Evolutionary conservation across 2,888 invertebrate species (phyloP), one percentile per base, ranked within the genome.

Genomic region (Anaspis maculata): DNA sequence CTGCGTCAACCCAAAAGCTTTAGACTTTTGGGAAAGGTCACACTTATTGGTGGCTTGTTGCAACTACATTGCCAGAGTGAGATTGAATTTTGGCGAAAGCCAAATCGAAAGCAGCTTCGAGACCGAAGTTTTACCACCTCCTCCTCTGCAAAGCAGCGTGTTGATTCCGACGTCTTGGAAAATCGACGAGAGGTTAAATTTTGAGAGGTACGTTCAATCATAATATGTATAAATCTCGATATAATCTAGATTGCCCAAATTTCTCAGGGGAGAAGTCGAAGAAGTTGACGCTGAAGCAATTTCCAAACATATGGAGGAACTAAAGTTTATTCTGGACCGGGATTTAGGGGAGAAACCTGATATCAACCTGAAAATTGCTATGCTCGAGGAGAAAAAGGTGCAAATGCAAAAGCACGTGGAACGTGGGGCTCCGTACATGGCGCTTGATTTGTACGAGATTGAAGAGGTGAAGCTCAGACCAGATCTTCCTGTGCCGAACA

Each of bases 361-460:
- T 37, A 60, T 75, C 24, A 74, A 76, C 44, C 65, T 57, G 32
- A 74, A 71, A 53, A 56, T 76, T 5, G 70, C 70, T 3, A 65
- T 67, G 11, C 46, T 64, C 30, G 64, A 63, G 41, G 38, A 46
- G 2, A 59, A 59, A 49, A 62, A 63, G 44, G 35, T 54, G 28
- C 55, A 76, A 73, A 72, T 74, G 69, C 51, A 58, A n/a, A 54
- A 62, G 11, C 67, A 71, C 10, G 73, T 77, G 2, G 64, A 62
- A 3, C 61, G 67, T 25, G 72, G 76, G 0, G 76, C 76, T 0
- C 77, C 78, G 0, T 74, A 74, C 55, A 57, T 76, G 25, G 73
- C 75, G 0, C 53, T 77, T 36, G 66, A 66, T 37, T 64, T 72
- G 16, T 59, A 63, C 37, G 69, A 71, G 6, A 67, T 72, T 22